Base-by-base conservation (phyloP, 1,140 invertebrate genomes). In the Drosophila yakuba region DNA sequence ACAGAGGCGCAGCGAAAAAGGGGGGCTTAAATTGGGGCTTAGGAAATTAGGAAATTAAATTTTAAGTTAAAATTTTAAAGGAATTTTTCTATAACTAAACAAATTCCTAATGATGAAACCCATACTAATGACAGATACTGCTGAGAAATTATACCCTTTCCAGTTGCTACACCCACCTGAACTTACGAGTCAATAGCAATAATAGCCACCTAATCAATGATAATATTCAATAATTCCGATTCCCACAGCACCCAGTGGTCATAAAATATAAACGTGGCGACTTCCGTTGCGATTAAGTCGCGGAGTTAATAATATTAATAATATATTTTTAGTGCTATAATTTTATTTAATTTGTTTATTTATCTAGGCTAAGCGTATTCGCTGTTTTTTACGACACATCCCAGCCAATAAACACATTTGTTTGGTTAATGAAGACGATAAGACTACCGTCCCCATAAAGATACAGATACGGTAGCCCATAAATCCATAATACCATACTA, bases 311-410 rank as follows among this genome's bases (percentile, higher is more conserved):
- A 72, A 61, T 88, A 78, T 83, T 76, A 77, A 55, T 76, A 78
- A 89, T 83, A 89, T 83, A 83, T 74, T 73, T 78, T 80, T 82
- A 83, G 76, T 67, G 82, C 83, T 68, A 88, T 86, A 80, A 88
- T 89, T 89, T 89, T 78, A 78, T 89, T 88, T 88, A 88, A 88
- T 88, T 89, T 88, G 83, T 88, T 88, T 89, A 89, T 88, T 89
- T 88, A 88, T 88, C 84, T 77, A 68, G 66, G 66, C 62, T 68
- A 80, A 78, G 72, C 71, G 52, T 32, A 44, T 55, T 71, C 66
- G 66, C 66, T 41, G 44, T 36, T 56, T 59, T 59, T 75, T 63
- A 71, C 43, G 57, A 48, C 62, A 56, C 23, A 20, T 47, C 28
- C 50, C 4, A 25, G 38, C 44, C 84, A 86, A 86, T 86, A 86